Base-by-base conservation (phyloP, 2,888 invertebrate species). In the Drosophila nigricruria region DNA sequence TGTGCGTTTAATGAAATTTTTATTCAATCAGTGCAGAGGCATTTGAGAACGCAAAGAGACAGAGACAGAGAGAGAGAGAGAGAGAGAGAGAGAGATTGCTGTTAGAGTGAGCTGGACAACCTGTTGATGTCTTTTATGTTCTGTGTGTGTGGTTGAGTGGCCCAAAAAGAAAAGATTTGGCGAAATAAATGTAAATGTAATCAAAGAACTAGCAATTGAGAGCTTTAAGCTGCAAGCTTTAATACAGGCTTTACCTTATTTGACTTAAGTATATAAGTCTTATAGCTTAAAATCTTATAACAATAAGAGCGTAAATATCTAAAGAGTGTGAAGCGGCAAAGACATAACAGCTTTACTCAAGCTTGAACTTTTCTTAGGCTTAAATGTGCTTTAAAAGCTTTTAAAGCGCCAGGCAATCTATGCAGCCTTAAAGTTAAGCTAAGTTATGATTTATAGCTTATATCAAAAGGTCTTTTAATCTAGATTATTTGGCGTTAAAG, bases 1-100 rank as follows among this genome's bases (percentile, higher is more conserved):
- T 89, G 80, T 79, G 69, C 82, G 75, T 75, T 82, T 82, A 89
- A 86, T 86, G 81, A 85, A 86, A 88, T 88, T 86, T 86, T 84
- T 89, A 86, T 86, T 86, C 86, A 86, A 86, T 86, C 86, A 86
- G 66, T 65, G 68, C 69, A 40, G 38, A 65, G 68, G 63, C 68
- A 60, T 76, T 73, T 70, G 14, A 40, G 12, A 42, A 10, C 18
- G 18, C 40, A 40, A 2, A 34, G 16, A 23, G 3, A 43, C 12
- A 54, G 59, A 20, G 53, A 38, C 3, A 32, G n/a, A n/a, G 12
- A 49, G n/a, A 25, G 36, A n/a, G 23, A 30, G 43, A 6, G 14
- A 6, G 20, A 8, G 20, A 14, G 30, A 4, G 58, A n/a, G 42
- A 8, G 57, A 14, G 16, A 8, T 2, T 5, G 27, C 1, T 5